These are phyloP conservation scores for Hoplostethus mediterraneus DNA, from an alignment of 2,797 vertebrate species.

Conservation along the genomic window DNA sequence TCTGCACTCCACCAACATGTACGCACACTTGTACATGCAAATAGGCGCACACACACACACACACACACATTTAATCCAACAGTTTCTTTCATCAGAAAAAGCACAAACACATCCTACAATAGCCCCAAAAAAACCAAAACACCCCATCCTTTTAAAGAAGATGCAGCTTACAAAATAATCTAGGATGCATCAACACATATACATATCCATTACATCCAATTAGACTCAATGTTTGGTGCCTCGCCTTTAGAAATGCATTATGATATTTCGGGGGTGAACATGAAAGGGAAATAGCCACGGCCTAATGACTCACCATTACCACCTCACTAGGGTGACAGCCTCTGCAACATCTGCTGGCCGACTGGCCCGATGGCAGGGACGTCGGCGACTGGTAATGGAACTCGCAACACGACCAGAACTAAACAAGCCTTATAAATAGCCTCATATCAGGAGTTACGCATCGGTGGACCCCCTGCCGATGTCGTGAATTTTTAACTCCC, in stretches of 20 bases:
- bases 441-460: conserved; percentile 26
- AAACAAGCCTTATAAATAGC: conserved; percentile 40
- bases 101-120: conserved; percentile 4
- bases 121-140: conserved; percentile 38
- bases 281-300: not conserved
- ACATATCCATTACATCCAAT: conserved; percentile 16
- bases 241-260: conserved; percentile 27
- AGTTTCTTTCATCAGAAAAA: too few species aligned
- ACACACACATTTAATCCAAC: not conserved
- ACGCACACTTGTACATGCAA: conserved; percentile 41
- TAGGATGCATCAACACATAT: conserved; percentile 28
- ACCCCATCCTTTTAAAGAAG: conserved; percentile 39
- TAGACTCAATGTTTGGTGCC: conserved; percentile 28
- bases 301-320: conserved; percentile 33
- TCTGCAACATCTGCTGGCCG: conserved; percentile 47
- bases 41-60: conserved; percentile 11
- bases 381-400: conserved; percentile 30
- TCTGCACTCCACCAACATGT: conserved; percentile 49
- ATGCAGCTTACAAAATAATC: conserved; percentile 32
- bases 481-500: conserved; percentile 10
- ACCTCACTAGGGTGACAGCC: conserved; percentile 36
- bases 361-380: conserved; percentile 37
- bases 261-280: conserved; percentile 9
- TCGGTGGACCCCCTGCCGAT: conserved; percentile 24
- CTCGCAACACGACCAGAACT: conserved; percentile 24